Evolutionary conservation across 2,113 vertebrate genomes (phyloP).

Genomic region (Thermophis baileyi): DNA sequence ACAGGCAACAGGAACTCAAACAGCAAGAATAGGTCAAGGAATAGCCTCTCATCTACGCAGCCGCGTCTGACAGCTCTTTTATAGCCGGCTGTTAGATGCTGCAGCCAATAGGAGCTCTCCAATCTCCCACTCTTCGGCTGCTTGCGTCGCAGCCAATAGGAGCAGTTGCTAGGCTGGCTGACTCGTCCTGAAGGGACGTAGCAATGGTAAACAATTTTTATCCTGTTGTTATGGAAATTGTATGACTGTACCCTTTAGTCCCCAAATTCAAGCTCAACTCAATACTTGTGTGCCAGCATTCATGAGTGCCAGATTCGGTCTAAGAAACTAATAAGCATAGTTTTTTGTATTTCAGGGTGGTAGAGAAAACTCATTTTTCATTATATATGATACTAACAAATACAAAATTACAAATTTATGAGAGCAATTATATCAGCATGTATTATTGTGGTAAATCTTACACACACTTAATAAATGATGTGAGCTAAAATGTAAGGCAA

Average conservation of each 20-base stretch:
- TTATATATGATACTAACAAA: neutral
- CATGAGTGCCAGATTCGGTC: neutral
- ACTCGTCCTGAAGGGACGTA: no score
- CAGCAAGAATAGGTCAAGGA: no score
- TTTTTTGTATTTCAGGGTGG: neutral
- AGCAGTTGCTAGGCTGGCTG: no score
- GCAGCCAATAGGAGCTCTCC: no score
- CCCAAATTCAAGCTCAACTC: neutral
- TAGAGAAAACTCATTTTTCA: neutral
- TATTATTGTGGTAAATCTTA: neutral
- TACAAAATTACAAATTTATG: neutral
- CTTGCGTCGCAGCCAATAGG: no score
- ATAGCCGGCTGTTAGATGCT: no score
- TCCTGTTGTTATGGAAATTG: neutral
- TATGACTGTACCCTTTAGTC: neutral
- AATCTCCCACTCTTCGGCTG: no score
- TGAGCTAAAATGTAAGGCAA: neutral
- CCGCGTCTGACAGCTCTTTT: no score
- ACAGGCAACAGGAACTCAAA: no score
- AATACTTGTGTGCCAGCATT: neutral
- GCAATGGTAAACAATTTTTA: neutral
- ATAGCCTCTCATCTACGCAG: no score
- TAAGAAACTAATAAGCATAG: neutral
- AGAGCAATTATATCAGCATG: neutral
- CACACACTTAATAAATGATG: neutral